phyloP scores from a whole-genome alignment of 1,140 invertebrate species.

The Episyrphus balteatus region DNA sequence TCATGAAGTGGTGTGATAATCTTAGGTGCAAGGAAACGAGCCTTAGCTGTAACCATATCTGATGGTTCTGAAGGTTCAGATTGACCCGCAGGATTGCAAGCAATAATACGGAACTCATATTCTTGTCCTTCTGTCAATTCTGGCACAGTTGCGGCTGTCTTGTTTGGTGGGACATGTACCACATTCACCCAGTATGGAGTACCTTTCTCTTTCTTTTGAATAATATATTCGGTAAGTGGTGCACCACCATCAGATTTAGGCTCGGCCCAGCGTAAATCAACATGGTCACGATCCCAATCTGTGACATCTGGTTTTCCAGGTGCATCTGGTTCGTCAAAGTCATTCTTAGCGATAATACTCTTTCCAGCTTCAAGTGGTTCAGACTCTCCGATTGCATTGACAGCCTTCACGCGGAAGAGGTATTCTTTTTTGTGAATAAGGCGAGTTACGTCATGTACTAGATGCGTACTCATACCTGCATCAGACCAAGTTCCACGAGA shows the following conservation, averaged over 20 bases:
- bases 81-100: slow-evolving; percentile 88
- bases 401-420: slow-evolving; percentile 80
- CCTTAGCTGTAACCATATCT: slow-evolving; percentile 75
- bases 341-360: slow-evolving; percentile 87
- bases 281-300: slow-evolving; percentile 89
- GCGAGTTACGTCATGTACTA: slow-evolving; percentile 72
- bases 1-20: slow-evolving; percentile 83
- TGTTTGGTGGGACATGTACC: slow-evolving; percentile 65
- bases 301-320: slow-evolving; percentile 80
- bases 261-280: slow-evolving; percentile 79
- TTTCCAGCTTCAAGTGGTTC: slow-evolving; percentile 76
- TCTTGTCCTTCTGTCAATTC: slow-evolving; percentile 88
- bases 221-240: slow-evolving; percentile 83
- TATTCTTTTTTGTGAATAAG: slow-evolving; percentile 91
- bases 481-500: slow-evolving; percentile 91
- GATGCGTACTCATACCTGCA: slow-evolving; percentile 73
- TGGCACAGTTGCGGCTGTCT: slow-evolving; percentile 69
- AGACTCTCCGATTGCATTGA: slow-evolving; percentile 91
- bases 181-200: slow-evolving; percentile 86
- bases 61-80: slow-evolving; percentile 92
- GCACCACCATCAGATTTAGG: slow-evolving; percentile 84
- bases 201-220: slow-evolving; percentile 95
- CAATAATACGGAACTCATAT: slow-evolving; percentile 93
- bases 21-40: slow-evolving; percentile 79
- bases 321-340: slow-evolving; percentile 83